A percentile compares a stretch with the other conserved stretches of the same genome.
These are phyloP conservation scores for Mesembrinibis cayennensis DNA, from an alignment of 2,113 vertebrate genomes.

Conservation along the genomic window DNA sequence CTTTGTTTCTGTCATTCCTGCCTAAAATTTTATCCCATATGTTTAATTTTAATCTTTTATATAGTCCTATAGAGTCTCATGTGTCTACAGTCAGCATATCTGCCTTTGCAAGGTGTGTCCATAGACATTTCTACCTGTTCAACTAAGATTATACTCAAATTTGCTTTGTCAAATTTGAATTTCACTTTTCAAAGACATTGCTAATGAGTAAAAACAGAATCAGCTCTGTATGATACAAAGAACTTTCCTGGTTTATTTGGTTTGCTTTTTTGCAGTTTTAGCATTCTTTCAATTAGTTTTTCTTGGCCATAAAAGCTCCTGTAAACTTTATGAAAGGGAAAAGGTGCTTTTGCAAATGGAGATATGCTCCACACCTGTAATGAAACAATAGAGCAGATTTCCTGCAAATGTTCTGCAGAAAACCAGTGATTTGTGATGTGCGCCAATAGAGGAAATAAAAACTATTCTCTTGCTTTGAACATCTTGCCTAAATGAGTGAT, in stretches of 20 bases:
- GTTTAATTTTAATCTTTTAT: background rate
- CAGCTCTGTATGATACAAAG: background rate
- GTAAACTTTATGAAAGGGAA: background rate
- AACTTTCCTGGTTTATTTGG: background rate
- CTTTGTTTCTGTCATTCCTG: background rate
- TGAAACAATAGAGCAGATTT: background rate
- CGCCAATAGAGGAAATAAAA: background rate
- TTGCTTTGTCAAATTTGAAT: background rate
- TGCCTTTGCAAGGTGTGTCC: background rate
- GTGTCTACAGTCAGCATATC: background rate
- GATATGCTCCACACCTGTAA: background rate
- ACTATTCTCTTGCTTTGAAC: background rate
- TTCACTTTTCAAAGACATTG: background rate
- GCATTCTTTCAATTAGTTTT: background rate
- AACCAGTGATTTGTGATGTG: background rate
- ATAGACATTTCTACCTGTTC: background rate
- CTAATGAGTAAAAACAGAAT: background rate
- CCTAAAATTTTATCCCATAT: background rate
- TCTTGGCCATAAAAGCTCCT: background rate
- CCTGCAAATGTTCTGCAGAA: background rate
- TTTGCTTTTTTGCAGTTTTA: background rate
- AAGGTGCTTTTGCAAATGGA: background rate
- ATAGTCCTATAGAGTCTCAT: background rate
- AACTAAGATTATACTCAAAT: background rate
- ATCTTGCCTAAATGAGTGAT: background rate